A percentile compares a stretch with the other conserved stretches of the same genome.
Evolutionary conservation across 2,888 invertebrate genomes (phyloP).

Genomic region (Yponomeuta plumbellus): DNA sequence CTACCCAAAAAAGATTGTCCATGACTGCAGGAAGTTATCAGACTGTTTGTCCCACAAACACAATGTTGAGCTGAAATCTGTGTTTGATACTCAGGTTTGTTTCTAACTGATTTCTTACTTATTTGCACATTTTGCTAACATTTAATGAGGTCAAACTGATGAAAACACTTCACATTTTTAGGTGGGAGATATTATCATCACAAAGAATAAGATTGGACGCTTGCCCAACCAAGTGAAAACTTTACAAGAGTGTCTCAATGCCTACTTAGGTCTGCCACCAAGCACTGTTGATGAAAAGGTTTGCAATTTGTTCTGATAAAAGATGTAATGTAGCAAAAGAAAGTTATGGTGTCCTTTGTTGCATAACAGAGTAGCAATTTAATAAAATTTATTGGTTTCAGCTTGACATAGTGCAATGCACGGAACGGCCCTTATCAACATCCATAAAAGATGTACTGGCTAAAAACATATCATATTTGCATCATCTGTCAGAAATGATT

Average conservation of each 20-base stretch:
- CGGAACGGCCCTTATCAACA: constrained; percentile 56
- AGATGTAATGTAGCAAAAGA: too few relatives aligned
- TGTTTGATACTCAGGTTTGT: constrained; percentile 78
- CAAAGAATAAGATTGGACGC: constrained; percentile 55
- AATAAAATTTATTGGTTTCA: constrained; percentile 33
- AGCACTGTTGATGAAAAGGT: constrained; percentile 60
- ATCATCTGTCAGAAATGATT: constrained; percentile 61
- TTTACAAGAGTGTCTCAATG: constrained; percentile 57
- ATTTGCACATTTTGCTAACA: background rate
- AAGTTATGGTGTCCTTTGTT: too few relatives aligned
- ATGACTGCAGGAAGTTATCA: constrained; percentile 75
- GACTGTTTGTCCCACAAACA: constrained; percentile 78
- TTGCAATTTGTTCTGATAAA: constrained; percentile 14
- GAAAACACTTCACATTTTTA: constrained; percentile 24
- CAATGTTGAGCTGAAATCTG: constrained; percentile 69
- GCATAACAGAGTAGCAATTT: too few relatives aligned
- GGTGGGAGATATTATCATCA: constrained; percentile 70
- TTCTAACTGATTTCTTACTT: background rate
- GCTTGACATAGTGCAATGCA: constrained; percentile 64
- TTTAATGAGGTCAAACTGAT: background rate
- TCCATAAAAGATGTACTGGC: constrained; percentile 61
- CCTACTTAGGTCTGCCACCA: constrained; percentile 59
- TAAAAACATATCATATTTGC: constrained; percentile 62
- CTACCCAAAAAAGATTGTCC: constrained; percentile 72
- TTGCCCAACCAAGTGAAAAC: constrained; percentile 54